These are phyloP conservation scores for Acanthurus leucopareius DNA, from an alignment of 2,797 vertebrate genomes.

Conservation along the genomic window DNA sequence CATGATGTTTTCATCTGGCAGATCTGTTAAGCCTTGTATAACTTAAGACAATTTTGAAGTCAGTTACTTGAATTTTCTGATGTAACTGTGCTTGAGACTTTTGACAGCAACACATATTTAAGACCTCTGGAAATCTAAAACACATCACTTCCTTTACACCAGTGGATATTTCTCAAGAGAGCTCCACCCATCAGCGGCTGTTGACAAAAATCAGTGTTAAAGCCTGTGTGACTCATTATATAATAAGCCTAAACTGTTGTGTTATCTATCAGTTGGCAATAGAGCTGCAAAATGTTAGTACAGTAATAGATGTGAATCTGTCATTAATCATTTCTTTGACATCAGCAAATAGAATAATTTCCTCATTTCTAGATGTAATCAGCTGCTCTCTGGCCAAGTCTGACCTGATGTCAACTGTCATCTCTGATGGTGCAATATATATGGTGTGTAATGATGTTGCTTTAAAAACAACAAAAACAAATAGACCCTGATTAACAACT, in stretches of 20 bases:
- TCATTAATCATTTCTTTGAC: constrained; percentile 31
- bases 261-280: constrained; percentile 7
- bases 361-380: constrained; percentile 42
- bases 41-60: background rate
- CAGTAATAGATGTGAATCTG: constrained; percentile 12
- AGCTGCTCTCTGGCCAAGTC: constrained; percentile 12
- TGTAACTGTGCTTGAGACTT: background rate
- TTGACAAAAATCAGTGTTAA: constrained; percentile 16
- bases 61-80: background rate
- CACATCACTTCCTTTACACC: background rate
- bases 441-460: too few relatives aligned
- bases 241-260: background rate
- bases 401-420: constrained; percentile 21
- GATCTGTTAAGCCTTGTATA: background rate
- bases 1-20: background rate
- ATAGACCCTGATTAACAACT: too few relatives aligned
- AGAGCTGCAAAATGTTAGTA: constrained; percentile 9
- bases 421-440: background rate
- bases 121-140: constrained; percentile 8
- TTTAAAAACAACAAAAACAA: too few relatives aligned
- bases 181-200: constrained; percentile 28
- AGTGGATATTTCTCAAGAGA: constrained; percentile 12
- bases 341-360: constrained; percentile 19
- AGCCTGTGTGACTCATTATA: constrained; percentile 30
- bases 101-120: background rate